Evolutionary conservation across 2,797 vertebrate species (phyloP), one percentile per base, ranked within the genome.

Genomic region (Zenarchopterus dispar): DNA sequence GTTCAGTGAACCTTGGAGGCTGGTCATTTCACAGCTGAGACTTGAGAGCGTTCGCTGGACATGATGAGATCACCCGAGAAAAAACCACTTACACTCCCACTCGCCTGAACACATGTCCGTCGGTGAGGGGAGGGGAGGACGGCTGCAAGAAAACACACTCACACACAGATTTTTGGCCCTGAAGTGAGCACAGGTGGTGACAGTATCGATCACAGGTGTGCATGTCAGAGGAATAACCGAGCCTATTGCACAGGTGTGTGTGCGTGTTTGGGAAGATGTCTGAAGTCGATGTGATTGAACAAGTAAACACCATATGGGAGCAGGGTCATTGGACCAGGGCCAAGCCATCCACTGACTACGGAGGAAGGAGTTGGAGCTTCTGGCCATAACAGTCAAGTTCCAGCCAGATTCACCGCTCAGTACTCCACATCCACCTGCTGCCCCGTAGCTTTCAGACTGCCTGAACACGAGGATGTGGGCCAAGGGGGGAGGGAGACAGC

Each of bases 291-390:
- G 77, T 76, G 84, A 88, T 80, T 78, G 87, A 87, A 80, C 84
- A 75, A 82, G 84, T 86, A 90, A 90, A 88, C 90, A 84, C 87
- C 87, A 89, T 88, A 88, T 90, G 90, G 86, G 80, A 82, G 73
- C 73, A 62, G 73, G 67, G 17, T 57, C 79, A 68, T 26, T 89
- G 80, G 87, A 87, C 66, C 76, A 18, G 51, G 42, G 85, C 85
- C 81, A 89, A 80, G 77, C 49, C 28, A 71, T 67, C 72, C 70
- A 56, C 73, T 75, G 66, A 59, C 80, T 47, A 59, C 73, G 72
- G 67, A 75, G 53, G 36, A 39, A 16, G 47, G 68, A 63, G 56
- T 60, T 5, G 0, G 5, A 23, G 66, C 65, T 57, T 67, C 24
- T 74, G 75, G 79, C 71, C 69, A 55, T 62, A 71, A 31, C 42